phyloP scores from a whole-genome alignment of 2,888 invertebrate species.

The Hyalella azteca region DNA sequence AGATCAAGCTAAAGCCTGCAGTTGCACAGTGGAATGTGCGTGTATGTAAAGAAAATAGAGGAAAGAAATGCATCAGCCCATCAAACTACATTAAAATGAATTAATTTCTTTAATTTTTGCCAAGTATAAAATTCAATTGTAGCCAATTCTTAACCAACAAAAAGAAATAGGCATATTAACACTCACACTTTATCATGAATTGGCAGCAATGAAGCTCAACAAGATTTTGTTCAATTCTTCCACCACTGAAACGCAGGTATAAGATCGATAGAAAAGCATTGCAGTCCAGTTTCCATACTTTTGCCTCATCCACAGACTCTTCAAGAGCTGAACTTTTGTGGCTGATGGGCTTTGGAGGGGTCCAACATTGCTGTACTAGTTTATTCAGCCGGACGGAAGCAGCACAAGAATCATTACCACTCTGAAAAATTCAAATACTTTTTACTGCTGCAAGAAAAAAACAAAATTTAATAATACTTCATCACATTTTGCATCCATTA shows the following conservation, averaged over 20 bases:
- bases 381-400: too few species aligned
- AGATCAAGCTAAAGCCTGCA: too few species aligned
- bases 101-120: too few species aligned
- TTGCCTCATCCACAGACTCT: neutral
- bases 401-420: neutral
- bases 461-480: too few species aligned
- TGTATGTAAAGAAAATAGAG: too few species aligned
- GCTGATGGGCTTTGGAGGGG: neutral
- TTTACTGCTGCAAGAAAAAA: neutral
- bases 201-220: neutral
- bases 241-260: neutral
- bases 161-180: too few species aligned
- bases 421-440: neutral
- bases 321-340: neutral
- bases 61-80: too few species aligned
- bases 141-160: too few species aligned
- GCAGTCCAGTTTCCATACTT: neutral
- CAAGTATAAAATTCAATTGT: too few species aligned
- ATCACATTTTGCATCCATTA: neutral
- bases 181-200: conserved; percentile 10
- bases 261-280: neutral
- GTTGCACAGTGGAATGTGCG: too few species aligned
- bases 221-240: neutral
- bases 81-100: too few species aligned
- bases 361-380: neutral